Percentiles rank a stretch among this genome's conserved stretches.
Evolutionary conservation across 1,140 invertebrate species (phyloP).

Genomic region (Sarcophaga bullata): DNA sequence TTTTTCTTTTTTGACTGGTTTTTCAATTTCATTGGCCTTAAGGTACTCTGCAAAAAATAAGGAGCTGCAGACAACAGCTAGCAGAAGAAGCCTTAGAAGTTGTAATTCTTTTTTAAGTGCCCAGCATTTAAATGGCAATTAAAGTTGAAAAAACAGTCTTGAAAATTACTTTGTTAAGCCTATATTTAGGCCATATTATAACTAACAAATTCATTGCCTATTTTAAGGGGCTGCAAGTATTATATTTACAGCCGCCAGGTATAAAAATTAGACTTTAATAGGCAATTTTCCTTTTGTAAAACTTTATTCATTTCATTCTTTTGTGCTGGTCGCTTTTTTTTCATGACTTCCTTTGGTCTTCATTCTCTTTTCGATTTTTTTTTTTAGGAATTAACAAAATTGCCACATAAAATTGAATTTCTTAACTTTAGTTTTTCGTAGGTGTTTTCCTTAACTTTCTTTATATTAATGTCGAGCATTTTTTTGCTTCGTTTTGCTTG

Average conservation of each 20-base stretch:
- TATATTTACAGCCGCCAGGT: constrained; percentile 10
- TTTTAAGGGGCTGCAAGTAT: not conserved
- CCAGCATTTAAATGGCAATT: constrained; percentile 32
- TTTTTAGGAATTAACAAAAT: not conserved
- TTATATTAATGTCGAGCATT: not conserved
- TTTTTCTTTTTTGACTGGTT: not conserved
- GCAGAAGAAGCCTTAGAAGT: not conserved
- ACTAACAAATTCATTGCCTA: constrained; percentile 37
- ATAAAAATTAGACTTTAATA: constrained; percentile 35
- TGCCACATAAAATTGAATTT: constrained; percentile 1
- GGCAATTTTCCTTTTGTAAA: constrained; percentile 30
- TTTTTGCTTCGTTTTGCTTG: too few species aligned
- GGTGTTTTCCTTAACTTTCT: not conserved
- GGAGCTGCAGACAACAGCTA: not conserved
- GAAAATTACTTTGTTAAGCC: not conserved
- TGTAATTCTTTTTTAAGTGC: constrained; percentile 39
- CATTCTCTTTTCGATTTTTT: not conserved
- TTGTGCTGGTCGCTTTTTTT: not conserved
- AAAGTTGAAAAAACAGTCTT: constrained; percentile 24
- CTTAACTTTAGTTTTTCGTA: not conserved
- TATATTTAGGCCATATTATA: constrained; percentile 18
- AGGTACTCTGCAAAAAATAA: not conserved
- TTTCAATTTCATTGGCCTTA: constrained; percentile 28
- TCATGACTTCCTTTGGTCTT: not conserved
- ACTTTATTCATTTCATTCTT: constrained; percentile 12